A percentile compares a stretch with the other conserved stretches of the same genome.
These are phyloP conservation scores for Apotomis turbidana DNA, from an alignment of 2,888 invertebrate genomes.

Conservation along the genomic window DNA sequence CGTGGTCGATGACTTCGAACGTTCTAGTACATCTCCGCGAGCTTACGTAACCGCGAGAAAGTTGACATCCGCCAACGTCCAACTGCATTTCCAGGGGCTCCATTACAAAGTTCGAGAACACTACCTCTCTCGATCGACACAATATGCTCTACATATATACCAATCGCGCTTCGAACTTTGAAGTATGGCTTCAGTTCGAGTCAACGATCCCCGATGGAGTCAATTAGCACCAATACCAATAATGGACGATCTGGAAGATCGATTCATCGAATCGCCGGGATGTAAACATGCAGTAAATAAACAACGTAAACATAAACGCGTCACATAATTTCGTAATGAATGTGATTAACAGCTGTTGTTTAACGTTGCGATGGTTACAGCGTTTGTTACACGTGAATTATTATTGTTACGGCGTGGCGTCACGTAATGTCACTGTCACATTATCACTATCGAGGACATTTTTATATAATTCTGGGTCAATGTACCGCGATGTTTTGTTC, in stretches of 20 bases:
- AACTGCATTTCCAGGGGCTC: slow-evolving; percentile 44
- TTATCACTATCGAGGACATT: slow-evolving; percentile 78
- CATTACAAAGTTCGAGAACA: slow-evolving; percentile 19
- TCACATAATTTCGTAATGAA: slow-evolving; percentile 18
- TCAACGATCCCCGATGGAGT: slow-evolving; percentile 61
- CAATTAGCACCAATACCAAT: slow-evolving; percentile 47
- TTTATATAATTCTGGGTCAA: slow-evolving; percentile 83
- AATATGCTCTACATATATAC: not conserved
- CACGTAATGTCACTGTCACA: slow-evolving; percentile 79
- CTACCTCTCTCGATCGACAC: slow-evolving; percentile 20
- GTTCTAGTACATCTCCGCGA: slow-evolving; percentile 78
- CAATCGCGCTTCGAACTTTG: not conserved
- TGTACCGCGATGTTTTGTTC: slow-evolving; percentile 81
- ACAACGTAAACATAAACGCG: slow-evolving; percentile 12
- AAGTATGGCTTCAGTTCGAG: slow-evolving; percentile 40
- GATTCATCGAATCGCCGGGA: slow-evolving; percentile 1
- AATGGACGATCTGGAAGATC: slow-evolving; percentile 7
- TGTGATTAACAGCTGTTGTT: slow-evolving; percentile 27
- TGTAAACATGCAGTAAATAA: slow-evolving; percentile 6
- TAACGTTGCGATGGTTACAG: slow-evolving; percentile 14
- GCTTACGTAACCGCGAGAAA: slow-evolving; percentile 80
- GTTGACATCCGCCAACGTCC: slow-evolving; percentile 74
- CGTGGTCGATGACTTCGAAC: slow-evolving; percentile 83
- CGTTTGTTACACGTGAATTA: slow-evolving; percentile 42
- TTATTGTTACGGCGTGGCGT: slow-evolving; percentile 54